A percentile compares a stretch with the other conserved stretches of the same genome.
Evolutionary conservation across 2,113 vertebrate genomes (phyloP).

Genomic region (Brachypteracias leptosomus): DNA sequence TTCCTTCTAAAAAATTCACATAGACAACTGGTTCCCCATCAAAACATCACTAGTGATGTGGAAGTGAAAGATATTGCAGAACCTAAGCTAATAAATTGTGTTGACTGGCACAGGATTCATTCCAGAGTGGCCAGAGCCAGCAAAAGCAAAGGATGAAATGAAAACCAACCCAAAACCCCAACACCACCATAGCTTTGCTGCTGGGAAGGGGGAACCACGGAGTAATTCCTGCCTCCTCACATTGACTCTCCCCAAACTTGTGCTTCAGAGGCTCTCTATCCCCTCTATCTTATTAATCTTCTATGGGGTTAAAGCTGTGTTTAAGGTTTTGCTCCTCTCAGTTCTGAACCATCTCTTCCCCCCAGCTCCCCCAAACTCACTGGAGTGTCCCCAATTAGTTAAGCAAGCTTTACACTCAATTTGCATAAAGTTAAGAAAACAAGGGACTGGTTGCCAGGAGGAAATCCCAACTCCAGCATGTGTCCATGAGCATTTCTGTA

Average conservation of each 20-base stretch:
- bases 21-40: neutral
- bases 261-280: neutral
- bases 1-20: neutral
- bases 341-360: neutral
- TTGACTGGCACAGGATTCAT: neutral
- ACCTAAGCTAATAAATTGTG: neutral
- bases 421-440: neutral
- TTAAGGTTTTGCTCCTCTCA: neutral
- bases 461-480: neutral
- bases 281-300: neutral
- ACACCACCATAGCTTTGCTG: neutral
- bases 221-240: neutral
- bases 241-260: neutral
- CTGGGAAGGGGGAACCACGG: neutral
- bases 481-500: neutral
- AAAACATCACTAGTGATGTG: neutral
- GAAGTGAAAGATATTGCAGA: neutral
- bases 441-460: neutral
- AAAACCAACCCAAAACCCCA: neutral
- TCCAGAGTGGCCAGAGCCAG: neutral
- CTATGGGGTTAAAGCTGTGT: neutral
- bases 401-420: neutral
- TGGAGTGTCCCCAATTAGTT: neutral
- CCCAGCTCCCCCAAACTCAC: neutral
- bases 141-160: neutral